These are phyloP conservation scores for Pelodiscus sinensis DNA, from an alignment of 2,113 vertebrate species.

Conservation along the genomic window DNA sequence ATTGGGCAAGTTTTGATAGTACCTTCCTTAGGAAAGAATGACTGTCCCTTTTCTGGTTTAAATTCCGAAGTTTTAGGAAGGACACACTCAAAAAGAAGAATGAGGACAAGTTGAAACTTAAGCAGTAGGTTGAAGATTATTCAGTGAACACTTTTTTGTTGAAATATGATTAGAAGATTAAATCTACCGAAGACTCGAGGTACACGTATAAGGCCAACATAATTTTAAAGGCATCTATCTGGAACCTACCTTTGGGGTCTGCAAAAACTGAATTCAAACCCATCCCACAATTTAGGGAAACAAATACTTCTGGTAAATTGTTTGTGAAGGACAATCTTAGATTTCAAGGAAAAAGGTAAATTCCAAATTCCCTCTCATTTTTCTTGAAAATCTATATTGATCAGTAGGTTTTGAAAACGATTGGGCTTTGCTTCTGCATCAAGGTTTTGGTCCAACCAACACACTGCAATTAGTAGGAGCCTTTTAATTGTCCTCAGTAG, in stretches of 20 bases:
- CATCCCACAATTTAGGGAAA: neutral
- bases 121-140: conserved; percentile 58
- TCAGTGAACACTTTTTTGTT: conserved; percentile 63
- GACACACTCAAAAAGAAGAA: neutral
- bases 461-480: neutral
- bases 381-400: neutral
- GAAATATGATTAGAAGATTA: conserved; percentile 66
- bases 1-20: conserved; percentile 38
- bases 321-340: neutral
- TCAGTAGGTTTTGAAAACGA: neutral
- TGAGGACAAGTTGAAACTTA: conserved; percentile 49
- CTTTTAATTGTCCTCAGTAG: neutral
- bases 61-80: conserved; percentile 3
- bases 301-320: neutral
- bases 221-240: neutral
- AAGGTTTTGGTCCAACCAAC: neutral
- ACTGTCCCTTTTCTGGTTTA: conserved; percentile 39
- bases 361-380: neutral
- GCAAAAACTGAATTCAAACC: rapidly evolving
- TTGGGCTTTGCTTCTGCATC: neutral
- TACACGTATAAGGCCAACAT: conserved; percentile 19
- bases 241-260: conserved; percentile 21
- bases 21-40: conserved; percentile 33
- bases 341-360: neutral
- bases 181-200: conserved; percentile 42